Conservation (phyloP, 92 coral and sea anemone genomes). For the Phenganax subtilis region DNA sequence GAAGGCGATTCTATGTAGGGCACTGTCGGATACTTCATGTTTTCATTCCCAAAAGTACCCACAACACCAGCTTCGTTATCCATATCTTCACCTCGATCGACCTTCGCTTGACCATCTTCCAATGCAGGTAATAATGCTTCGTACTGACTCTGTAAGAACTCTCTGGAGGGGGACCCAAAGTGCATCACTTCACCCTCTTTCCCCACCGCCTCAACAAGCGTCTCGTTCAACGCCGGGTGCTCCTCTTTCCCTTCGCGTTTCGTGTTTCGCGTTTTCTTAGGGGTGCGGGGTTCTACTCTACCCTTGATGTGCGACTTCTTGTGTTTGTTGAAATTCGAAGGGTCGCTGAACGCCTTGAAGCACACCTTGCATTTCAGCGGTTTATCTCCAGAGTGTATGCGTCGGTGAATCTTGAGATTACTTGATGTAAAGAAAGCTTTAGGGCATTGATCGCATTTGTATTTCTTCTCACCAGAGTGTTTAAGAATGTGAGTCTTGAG, state of each 20-base stretch:
- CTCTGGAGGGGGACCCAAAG: conserved; percentile 22
- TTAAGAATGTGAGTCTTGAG: conserved; percentile 86
- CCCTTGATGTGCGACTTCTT: conserved; percentile 94
- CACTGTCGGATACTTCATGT: neutral
- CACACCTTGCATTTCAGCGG: conserved; percentile 97
- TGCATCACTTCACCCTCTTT: conserved; percentile 22
- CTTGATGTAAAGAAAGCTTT: conserved; percentile 97
- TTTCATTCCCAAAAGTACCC: neutral
- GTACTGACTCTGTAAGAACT: conserved; percentile 35
- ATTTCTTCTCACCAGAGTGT: conserved; percentile 95
- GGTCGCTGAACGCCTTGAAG: conserved; percentile 93
- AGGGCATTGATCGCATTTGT: conserved; percentile 82
- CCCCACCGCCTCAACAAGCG: conserved; percentile 17
- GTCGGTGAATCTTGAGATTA: conserved; percentile 88
- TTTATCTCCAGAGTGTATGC: conserved; percentile 95
- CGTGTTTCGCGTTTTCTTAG: conserved; percentile 17
- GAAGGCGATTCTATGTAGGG: conserved; percentile 34
- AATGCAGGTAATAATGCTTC: conserved; percentile 34
- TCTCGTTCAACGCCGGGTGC: conserved; percentile 13
- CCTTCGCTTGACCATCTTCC: conserved; percentile 22
- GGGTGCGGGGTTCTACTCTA: conserved; percentile 59
- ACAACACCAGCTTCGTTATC: neutral
- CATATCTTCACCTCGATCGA: neutral
- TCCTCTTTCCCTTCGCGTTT: conserved; percentile 30
- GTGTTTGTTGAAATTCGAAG: conserved; percentile 97